Conservation (phyloP, 2,113 vertebrate species). For the Okapia johnstoni region DNA sequence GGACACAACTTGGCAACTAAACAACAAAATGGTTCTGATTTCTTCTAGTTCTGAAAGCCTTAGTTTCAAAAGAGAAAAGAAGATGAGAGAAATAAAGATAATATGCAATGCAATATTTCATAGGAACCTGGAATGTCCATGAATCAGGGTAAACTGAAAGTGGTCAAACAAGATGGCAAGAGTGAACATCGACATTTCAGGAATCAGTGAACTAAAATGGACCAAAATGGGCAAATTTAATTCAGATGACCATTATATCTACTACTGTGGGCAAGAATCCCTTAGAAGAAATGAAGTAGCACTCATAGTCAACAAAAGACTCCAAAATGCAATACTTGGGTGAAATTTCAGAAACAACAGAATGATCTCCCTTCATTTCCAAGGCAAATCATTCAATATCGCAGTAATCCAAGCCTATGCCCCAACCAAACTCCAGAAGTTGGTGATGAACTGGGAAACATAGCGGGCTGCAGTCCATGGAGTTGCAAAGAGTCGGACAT, state of each 20-base stretch:
- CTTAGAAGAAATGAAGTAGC: neutral
- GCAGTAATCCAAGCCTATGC: neutral
- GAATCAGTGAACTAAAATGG: neutral
- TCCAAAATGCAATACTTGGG: neutral
- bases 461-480: fast-evolving
- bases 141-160: neutral
- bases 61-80: neutral
- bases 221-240: neutral
- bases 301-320: neutral
- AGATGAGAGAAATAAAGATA: neutral
- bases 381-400: neutral
- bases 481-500: neutral
- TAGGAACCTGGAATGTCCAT: neutral
- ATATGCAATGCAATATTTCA: neutral
- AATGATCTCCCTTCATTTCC: neutral
- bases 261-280: neutral
- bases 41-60: neutral
- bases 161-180: neutral
- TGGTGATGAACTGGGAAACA: neutral
- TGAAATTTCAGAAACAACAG: neutral
- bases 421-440: neutral
- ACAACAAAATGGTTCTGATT: neutral
- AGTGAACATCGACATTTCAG: neutral
- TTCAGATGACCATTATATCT: neutral
- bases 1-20: neutral